These are phyloP conservation scores for Piaya cayana DNA, from an alignment of 2,113 vertebrate genomes.

Conservation along the genomic window DNA sequence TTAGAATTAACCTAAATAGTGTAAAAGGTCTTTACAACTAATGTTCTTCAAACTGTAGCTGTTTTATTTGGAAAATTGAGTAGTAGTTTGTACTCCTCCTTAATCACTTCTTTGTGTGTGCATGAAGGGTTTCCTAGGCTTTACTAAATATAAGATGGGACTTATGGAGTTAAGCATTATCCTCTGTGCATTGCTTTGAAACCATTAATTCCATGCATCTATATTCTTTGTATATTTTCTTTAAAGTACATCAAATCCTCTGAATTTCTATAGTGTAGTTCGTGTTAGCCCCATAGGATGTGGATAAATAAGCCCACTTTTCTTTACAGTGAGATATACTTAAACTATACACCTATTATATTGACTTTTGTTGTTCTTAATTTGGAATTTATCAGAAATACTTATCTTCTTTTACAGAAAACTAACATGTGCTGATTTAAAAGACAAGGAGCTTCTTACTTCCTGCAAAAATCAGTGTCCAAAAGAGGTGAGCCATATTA, in stretches of 20 bases:
- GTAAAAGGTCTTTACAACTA: not conserved
- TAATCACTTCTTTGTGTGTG: not conserved
- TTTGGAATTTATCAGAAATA: not conserved
- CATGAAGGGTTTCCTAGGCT: not conserved
- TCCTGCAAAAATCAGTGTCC: slow-evolving; percentile 97
- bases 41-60: not conserved
- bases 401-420: slow-evolving; percentile 76
- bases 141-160: not conserved
- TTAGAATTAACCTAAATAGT: not conserved
- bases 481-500: slow-evolving; percentile 84
- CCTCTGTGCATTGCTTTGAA: not conserved
- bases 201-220: not conserved
- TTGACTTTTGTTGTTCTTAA: not conserved
- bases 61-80: not conserved
- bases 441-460: slow-evolving; percentile 78
- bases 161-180: not conserved
- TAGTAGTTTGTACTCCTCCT: not conserved
- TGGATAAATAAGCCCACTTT: not conserved
- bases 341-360: not conserved
- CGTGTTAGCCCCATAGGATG: not conserved
- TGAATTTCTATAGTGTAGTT: not conserved
- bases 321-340: not conserved
- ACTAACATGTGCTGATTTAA: slow-evolving; percentile 76
- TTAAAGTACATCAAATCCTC: not conserved
- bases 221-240: not conserved